Percentiles rank a stretch among this genome's conserved stretches.
Conservation (phyloP, 1,140 invertebrate species). For the Drosophila kikkawai region DNA sequence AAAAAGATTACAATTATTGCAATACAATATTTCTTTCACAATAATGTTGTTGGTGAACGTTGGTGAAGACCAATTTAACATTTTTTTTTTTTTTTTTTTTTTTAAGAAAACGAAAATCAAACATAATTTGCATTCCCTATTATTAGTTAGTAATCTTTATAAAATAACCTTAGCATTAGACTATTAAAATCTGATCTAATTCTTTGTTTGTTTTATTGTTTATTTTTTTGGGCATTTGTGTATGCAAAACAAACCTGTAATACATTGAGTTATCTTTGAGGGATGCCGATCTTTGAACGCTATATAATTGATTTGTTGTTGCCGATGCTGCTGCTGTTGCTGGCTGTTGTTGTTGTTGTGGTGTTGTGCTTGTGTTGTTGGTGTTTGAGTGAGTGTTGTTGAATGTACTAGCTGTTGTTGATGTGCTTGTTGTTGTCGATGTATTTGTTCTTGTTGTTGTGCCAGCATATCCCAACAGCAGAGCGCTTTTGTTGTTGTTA, state of each 20-base stretch:
- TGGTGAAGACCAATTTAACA: not conserved
- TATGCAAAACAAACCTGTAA: constrained; percentile 83
- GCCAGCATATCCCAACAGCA: constrained; percentile 66
- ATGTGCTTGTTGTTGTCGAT: constrained; percentile 48
- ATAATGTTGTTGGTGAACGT: not conserved
- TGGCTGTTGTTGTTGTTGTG: constrained; percentile 45
- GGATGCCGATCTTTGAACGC: constrained; percentile 85
- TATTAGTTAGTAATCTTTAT: no score
- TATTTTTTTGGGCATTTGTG: constrained; percentile 1
- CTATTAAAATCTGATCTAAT: constrained; percentile 22
- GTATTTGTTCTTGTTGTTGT: constrained; percentile 47
- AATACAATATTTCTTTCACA: not conserved
- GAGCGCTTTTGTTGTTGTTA: constrained; percentile 63
- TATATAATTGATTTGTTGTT: constrained; percentile 84
- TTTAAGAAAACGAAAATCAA: not conserved
- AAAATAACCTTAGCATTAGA: not conserved
- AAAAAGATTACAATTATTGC: not conserved
- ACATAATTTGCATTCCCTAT: not conserved
- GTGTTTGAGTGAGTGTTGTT: constrained; percentile 70
- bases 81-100: not conserved
- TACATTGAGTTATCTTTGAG: constrained; percentile 85
- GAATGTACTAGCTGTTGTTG: constrained; percentile 58
- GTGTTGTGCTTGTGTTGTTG: constrained; percentile 67
- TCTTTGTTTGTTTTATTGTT: not conserved
- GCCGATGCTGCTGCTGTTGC: constrained; percentile 57